Conservation (phyloP, 2,888 invertebrate species). For the Pseudolycoriella hygida region DNA sequence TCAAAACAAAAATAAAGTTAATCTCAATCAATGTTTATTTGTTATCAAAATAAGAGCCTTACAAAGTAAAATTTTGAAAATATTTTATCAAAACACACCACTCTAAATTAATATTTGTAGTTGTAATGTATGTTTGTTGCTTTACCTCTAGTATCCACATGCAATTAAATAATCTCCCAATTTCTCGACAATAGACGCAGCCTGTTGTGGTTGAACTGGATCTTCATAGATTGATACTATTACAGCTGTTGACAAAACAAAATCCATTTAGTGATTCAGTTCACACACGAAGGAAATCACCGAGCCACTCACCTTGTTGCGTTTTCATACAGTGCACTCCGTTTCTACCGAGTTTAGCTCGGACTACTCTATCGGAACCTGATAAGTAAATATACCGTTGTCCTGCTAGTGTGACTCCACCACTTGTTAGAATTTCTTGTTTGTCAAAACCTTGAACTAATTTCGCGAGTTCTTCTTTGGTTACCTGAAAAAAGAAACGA, state of each 20-base stretch:
- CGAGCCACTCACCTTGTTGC: slow-evolving; percentile 51
- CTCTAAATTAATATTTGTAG: too few relatives aligned
- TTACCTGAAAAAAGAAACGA: slow-evolving; percentile 42
- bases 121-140: neutral
- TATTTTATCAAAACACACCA: too few relatives aligned
- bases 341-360: slow-evolving; percentile 84
- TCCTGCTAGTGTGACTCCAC: slow-evolving; percentile 82
- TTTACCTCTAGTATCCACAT: slow-evolving; percentile 66
- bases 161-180: slow-evolving; percentile 92
- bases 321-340: slow-evolving; percentile 95
- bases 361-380: slow-evolving; percentile 82
- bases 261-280: neutral
- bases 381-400: slow-evolving; percentile 90
- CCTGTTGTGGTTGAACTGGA: slow-evolving; percentile 92
- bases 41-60: too few relatives aligned
- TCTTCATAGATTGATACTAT: slow-evolving; percentile 90
- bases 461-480: slow-evolving; percentile 81
- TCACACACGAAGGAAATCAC: too few relatives aligned
- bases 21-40: too few relatives aligned
- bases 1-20: too few relatives aligned
- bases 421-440: slow-evolving; percentile 74
- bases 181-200: slow-evolving; percentile 92
- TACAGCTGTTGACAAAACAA: slow-evolving; percentile 48
- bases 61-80: too few relatives aligned
- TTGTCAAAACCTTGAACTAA: slow-evolving; percentile 81